Base-by-base conservation (phyloP, 2,888 invertebrate genomes). In the Neoaliturus tenellus region DNA sequence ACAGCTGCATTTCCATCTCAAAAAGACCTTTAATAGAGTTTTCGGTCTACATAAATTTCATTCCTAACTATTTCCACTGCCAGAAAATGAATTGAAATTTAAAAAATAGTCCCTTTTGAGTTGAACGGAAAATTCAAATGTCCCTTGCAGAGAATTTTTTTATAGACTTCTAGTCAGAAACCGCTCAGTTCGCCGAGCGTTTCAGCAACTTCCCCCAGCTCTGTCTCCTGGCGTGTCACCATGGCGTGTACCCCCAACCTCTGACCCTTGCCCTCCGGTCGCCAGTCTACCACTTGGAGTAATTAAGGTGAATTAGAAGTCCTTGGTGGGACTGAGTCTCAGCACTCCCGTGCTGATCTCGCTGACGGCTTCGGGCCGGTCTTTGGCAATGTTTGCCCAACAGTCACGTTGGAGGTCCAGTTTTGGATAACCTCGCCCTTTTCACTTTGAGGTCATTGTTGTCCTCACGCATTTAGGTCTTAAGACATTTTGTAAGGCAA, bases 381-480 rank as follows among this genome's bases (percentile, higher is more conserved):
- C 20, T 55, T 55, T 20, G 25, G 5, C 55, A 55, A 55, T 55
- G 55, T 55, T 55, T 55, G 23, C 55, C 55, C 25, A 20, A 55
- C 23, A 23, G 5, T 8, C 20, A 23, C 55, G 55, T 55, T 20
- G 55, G 55, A 25, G 55, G 55, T 55, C 55, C 23, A 25, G 17
- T 23, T 20, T 55, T 20, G 23, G 44, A 23, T 55, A 55, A 25
- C 55, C 55, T 55, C 23, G 55, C 23, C 25, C 55, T 55, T 55
- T 55, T 20, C 55, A n/a, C 25, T 23, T n/a, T 23, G 55, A 20
- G 25, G 12, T 12, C 44, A 6, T 25, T 51, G 6, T 51, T 55
- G 55, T 55, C 55, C 55, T 55, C 55, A 55, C 55, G 55, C 55
- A 55, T 8, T 23, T n/a, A n/a, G n/a, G n/a, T n/a, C n/a, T n/a